Evolutionary conservation across 2,113 vertebrate genomes (phyloP).

Genomic region (Chaenogobius annularis): DNA sequence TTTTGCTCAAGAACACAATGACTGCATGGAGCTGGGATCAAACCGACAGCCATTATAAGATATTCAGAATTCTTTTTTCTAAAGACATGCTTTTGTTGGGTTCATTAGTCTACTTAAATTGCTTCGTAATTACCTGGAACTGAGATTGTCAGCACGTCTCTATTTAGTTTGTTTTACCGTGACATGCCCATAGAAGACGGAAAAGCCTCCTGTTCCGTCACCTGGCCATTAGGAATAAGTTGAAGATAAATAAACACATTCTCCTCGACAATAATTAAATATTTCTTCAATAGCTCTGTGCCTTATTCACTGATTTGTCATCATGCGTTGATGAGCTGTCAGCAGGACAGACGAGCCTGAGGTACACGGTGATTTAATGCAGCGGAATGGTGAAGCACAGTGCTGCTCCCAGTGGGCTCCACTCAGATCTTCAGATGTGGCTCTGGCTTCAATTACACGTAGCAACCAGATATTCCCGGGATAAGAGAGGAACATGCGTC

Average conservation of each 20-base stretch:
- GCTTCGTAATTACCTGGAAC: not conserved
- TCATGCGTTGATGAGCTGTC: slow-evolving; percentile 78
- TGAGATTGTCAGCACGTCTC: not conserved
- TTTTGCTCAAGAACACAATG: too few species aligned
- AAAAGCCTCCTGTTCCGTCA: not conserved
- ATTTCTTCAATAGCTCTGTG: slow-evolving; percentile 6
- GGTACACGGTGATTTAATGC: slow-evolving; percentile 65
- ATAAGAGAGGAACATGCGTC: slow-evolving; percentile 71
- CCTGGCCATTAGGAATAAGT: not conserved
- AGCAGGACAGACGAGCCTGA: slow-evolving; percentile 63
- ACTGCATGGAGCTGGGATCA: too few species aligned
- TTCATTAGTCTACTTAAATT: not conserved
- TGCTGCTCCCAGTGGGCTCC: slow-evolving; percentile 66
- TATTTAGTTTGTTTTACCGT: not conserved
- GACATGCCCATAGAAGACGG: not conserved
- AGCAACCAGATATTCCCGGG: slow-evolving; percentile 80
- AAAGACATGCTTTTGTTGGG: not conserved
- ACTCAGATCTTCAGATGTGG: slow-evolving; percentile 74
- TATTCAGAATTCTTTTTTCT: too few species aligned
- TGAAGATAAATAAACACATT: not conserved
- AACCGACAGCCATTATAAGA: too few species aligned
- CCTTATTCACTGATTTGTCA: slow-evolving; percentile 37
- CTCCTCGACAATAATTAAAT: not conserved
- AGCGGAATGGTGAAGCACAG: slow-evolving; percentile 63
- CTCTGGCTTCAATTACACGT: slow-evolving; percentile 84